These are phyloP conservation scores for Mesocricetus auratus DNA, from an alignment of 2,113 vertebrate genomes.

Conservation along the genomic window DNA sequence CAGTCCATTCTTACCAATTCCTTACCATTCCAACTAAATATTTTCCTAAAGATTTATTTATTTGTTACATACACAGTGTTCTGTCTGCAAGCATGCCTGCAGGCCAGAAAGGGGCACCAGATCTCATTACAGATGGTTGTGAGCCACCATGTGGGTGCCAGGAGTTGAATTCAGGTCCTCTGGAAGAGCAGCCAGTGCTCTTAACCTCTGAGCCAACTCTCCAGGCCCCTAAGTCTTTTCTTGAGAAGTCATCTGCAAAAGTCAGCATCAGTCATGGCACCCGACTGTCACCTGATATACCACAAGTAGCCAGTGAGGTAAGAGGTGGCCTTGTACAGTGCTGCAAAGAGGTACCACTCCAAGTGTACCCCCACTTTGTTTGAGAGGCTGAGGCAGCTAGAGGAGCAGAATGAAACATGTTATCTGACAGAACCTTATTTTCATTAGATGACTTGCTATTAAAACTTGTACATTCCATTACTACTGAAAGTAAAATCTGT, in stretches of 20 bases:
- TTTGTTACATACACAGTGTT: background rate
- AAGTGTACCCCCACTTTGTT: background rate
- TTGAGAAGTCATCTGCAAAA: background rate
- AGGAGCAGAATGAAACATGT: slow-evolving; percentile 11
- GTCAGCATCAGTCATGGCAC: background rate
- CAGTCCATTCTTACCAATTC: background rate
- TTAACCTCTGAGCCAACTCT: background rate
- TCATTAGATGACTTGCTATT: slow-evolving; percentile 8
- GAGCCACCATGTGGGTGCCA: background rate
- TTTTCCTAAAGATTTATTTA: background rate
- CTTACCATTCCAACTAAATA: background rate
- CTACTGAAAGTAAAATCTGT: slow-evolving; percentile 36
- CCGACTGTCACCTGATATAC: background rate
- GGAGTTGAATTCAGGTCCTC: background rate
- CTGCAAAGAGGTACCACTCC: background rate
- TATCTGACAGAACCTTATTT: background rate
- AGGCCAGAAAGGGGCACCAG: background rate
- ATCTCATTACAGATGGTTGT: background rate
- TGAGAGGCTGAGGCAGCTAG: background rate
- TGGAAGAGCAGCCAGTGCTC: background rate
- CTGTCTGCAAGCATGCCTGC: background rate
- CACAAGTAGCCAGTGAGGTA: background rate
- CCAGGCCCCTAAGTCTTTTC: background rate
- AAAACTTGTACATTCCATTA: slow-evolving; percentile 30
- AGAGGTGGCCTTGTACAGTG: background rate